Conservation (phyloP, 2,888 invertebrate genomes). For the Eupelmus urozonus region DNA sequence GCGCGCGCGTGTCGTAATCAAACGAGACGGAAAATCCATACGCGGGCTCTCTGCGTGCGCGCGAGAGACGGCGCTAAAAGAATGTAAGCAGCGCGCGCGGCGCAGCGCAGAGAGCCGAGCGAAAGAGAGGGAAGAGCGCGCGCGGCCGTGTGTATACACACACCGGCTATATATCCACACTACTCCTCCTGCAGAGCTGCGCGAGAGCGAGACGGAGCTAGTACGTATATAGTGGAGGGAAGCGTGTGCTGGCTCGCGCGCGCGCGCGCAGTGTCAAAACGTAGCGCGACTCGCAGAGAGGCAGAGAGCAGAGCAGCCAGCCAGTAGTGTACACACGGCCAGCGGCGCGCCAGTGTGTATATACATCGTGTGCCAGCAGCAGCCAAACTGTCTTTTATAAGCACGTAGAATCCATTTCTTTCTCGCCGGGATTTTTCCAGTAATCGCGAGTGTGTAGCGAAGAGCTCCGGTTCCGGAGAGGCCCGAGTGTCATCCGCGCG, state of each 20-base stretch:
- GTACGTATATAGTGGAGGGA: slow-evolving; percentile 8
- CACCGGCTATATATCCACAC: too few relatives aligned
- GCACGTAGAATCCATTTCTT: background rate
- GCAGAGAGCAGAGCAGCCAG: slow-evolving; percentile 3
- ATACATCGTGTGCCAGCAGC: too few relatives aligned
- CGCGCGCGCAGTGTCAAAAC: slow-evolving; percentile 37
- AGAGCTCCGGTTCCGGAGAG: background rate
- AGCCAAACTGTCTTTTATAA: background rate
- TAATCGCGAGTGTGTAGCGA: background rate
- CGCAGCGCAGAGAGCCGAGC: slow-evolving; percentile 1
- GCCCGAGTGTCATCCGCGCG: slow-evolving; percentile 5
- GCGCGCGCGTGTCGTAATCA: slow-evolving; percentile 20
- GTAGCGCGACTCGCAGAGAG: slow-evolving; percentile 19
- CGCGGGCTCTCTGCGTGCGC: background rate
- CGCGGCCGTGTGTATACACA: too few relatives aligned
- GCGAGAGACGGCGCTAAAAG: slow-evolving; percentile 39
- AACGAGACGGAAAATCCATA: slow-evolving; percentile 55
- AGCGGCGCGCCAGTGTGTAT: background rate
- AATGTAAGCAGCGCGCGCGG: slow-evolving; percentile 38
- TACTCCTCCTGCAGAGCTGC: too few relatives aligned
- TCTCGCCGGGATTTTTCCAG: background rate
- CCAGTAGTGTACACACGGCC: background rate
- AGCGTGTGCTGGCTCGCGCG: slow-evolving; percentile 10
- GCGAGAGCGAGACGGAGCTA: too few relatives aligned
- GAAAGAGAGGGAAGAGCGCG: background rate